phyloP scores from a whole-genome alignment of 2,888 invertebrate species.

The Xestobium rufovillosum region DNA sequence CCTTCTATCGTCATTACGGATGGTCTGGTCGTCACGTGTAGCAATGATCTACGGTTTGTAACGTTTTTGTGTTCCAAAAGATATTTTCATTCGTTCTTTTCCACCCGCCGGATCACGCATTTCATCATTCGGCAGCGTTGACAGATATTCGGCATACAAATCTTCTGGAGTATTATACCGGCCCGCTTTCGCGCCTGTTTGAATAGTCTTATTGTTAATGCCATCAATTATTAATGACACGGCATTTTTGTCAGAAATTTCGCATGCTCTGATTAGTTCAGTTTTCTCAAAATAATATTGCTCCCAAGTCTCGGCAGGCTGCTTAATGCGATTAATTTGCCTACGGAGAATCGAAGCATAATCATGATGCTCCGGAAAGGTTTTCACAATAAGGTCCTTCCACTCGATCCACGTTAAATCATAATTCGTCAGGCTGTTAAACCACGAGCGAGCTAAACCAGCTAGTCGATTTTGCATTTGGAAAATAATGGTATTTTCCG shows the following conservation, averaged over 20 bases:
- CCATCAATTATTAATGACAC: background rate
- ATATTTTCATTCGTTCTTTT: background rate
- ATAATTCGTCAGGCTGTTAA: background rate
- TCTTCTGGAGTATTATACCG: background rate
- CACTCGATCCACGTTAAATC: background rate
- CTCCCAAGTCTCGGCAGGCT: background rate
- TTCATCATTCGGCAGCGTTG: too few relatives aligned
- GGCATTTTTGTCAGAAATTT: background rate
- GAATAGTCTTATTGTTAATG: background rate
- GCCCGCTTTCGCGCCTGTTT: background rate
- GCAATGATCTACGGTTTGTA: background rate
- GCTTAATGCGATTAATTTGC: background rate
- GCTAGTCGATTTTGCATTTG: slow-evolving; percentile 1
- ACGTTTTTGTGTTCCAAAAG: background rate
- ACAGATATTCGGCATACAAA: slow-evolving; percentile 1
- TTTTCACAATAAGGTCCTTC: background rate
- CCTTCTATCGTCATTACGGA: background rate
- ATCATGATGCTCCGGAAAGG: background rate
- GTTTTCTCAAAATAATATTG: background rate
- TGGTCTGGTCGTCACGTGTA: background rate
- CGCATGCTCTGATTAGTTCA: background rate
- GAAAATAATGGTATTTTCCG: background rate
- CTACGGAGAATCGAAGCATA: background rate
- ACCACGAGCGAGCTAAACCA: background rate
- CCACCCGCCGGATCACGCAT: too few relatives aligned